These are phyloP conservation scores for Eudyptes chrysolophus DNA, from an alignment of 2,113 vertebrate genomes.

Conservation along the genomic window DNA sequence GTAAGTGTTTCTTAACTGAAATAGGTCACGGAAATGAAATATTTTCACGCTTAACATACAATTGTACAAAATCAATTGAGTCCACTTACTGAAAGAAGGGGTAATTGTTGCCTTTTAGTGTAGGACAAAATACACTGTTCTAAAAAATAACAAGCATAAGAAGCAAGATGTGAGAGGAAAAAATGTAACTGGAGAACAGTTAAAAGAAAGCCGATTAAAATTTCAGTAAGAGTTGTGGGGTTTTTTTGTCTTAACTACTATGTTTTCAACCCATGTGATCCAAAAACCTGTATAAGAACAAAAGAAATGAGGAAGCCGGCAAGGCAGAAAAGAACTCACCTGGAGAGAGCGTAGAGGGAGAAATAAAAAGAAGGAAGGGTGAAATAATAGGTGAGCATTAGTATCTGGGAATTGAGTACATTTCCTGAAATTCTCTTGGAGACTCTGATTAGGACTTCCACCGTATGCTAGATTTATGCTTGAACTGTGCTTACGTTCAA, in stretches of 20 bases:
- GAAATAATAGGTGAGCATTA: not conserved
- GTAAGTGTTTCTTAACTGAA: slow-evolving; percentile 74
- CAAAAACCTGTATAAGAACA: not conserved
- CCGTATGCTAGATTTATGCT: not conserved
- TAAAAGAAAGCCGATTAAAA: not conserved
- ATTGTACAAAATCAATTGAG: not conserved
- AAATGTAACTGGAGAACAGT: not conserved
- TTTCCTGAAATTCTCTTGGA: not conserved
- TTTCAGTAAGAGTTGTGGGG: not conserved
- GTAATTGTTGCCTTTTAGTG: not conserved
- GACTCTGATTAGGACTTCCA: not conserved
- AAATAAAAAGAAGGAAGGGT: not conserved
- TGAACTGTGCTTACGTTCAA: not conserved
- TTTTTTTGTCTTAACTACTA: not conserved
- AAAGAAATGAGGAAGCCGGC: not conserved
- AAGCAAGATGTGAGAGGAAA: not conserved
- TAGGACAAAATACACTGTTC: not conserved
- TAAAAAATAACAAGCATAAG: not conserved
- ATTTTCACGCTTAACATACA: not conserved
- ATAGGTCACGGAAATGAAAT: not conserved
- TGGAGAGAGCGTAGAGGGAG: not conserved
- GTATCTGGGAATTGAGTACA: not conserved
- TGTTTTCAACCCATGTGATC: not conserved
- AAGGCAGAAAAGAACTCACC: not conserved
- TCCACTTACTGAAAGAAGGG: not conserved